Conservation (phyloP, 2,113 vertebrate genomes). For the Myrmophylax atrothorax region DNA sequence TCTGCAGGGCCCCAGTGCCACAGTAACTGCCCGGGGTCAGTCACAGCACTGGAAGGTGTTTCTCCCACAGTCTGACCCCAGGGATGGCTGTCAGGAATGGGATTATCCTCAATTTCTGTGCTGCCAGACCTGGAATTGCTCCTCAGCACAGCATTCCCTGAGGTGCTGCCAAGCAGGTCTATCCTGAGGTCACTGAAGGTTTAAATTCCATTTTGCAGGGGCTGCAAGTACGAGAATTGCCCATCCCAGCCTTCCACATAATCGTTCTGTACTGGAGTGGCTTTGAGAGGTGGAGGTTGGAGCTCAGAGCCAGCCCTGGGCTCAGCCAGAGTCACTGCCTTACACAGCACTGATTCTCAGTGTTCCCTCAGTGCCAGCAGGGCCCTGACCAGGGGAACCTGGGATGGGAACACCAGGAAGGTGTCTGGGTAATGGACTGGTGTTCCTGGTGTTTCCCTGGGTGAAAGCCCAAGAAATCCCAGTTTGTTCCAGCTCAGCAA, state of each 20-base stretch:
- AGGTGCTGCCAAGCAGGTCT: not conserved
- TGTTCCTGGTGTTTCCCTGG: rapidly evolving
- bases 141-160: not conserved
- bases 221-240: not conserved
- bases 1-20: not conserved
- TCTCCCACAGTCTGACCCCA: not conserved
- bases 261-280: too few species aligned
- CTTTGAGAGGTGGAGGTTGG: not conserved
- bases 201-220: not conserved
- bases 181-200: not conserved
- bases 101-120: not conserved
- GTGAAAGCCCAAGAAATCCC: not conserved
- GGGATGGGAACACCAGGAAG: not conserved
- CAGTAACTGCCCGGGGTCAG: not conserved
- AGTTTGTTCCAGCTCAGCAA: not conserved
- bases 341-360: rapidly evolving
- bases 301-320: not conserved
- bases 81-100: not conserved
- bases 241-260: not conserved
- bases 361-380: not conserved
- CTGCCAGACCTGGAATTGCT: not conserved
- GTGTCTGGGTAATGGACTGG: rapidly evolving
- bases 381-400: not conserved
- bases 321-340: not conserved
- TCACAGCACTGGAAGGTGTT: not conserved